Evolutionary conservation across 2,797 vertebrate species (phyloP), one percentile per base, ranked within the genome.

Genomic region (Enteromius paludinosus): DNA sequence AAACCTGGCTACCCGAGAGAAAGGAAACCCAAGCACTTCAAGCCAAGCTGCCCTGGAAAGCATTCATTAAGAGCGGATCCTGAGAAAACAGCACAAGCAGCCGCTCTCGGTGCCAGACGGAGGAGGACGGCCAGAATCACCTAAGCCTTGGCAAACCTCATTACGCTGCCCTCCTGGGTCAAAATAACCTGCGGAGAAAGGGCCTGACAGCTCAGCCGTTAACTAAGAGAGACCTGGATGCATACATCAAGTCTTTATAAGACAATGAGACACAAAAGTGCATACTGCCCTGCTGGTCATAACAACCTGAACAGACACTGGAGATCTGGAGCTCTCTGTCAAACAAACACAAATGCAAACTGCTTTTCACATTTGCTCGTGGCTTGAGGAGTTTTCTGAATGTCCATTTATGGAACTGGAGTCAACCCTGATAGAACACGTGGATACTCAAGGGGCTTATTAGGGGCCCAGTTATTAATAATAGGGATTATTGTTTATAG

Each of bases 61-160:
- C 87, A 86, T 89, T 90, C 83, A 89, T 91, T 90, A 90, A 64
- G 23, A 84, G n/a, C 14, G 78, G 56, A 74, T 52, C 75, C 81
- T 68, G 41, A 82, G 73, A 54, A 79, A 76, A 70, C 78, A 78
- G 65, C 41, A 52, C 80, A 69, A 69, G 43, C 30, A 81, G 71
- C 23, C 25, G 1, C n/a, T 64, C 30, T 73, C 12, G 3, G 23
- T 45, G 52, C 68, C 54, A 74, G 72, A 82, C 64, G 68, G 35
- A 47, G 64, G 28, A 68, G 61, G 64, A 76, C 8, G 8, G 61
- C 47, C 61, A 56, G 49, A 59, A 28, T 83, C 64, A 33, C 62
- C 35, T 59, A 45, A 75, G 62, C 25, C 47, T 56, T 59, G 62
- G 62, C 72, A 45, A 69, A 69, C 38, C 35, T 59, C 9, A 30